A percentile compares a stretch with the other conserved stretches of the same genome.
Evolutionary conservation across 2,797 vertebrate species (phyloP).

Genomic region (Agapornis canus): DNA sequence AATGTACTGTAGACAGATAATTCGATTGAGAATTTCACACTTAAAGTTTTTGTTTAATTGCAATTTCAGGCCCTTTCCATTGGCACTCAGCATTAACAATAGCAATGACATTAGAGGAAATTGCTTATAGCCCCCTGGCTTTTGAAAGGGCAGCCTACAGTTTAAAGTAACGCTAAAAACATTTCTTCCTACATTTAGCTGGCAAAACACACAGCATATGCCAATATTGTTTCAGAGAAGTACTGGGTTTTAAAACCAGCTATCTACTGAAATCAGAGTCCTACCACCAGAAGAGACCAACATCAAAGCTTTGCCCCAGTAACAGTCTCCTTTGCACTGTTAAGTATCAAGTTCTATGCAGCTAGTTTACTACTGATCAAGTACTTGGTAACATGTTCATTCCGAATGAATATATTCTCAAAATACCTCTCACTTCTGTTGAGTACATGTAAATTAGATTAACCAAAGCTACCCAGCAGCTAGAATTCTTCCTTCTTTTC

Average conservation of each 20-base stretch:
- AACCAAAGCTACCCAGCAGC: neutral
- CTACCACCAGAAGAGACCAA: neutral
- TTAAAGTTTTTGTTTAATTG: neutral
- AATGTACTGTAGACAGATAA: neutral
- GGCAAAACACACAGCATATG: neutral
- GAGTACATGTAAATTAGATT: neutral
- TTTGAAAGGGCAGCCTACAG: neutral
- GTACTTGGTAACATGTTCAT: neutral
- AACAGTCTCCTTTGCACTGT: neutral
- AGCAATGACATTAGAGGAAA: neutral
- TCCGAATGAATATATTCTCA: neutral
- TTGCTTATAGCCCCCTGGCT: neutral
- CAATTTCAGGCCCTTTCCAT: neutral
- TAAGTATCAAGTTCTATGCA: neutral
- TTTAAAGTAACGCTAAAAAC: neutral
- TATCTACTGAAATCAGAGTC: neutral
- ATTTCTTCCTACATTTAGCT: neutral
- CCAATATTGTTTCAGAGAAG: neutral
- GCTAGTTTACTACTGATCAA: neutral
- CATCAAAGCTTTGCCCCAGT: neutral
- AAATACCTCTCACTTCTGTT: neutral
- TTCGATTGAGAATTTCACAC: neutral
- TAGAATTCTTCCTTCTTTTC: neutral
- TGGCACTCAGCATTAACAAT: neutral
- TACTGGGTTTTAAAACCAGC: neutral